Evolutionary conservation across 2,113 vertebrate genomes (phyloP), one percentile per base, ranked within the genome.

Genomic region (Falcunculus frontatus): DNA sequence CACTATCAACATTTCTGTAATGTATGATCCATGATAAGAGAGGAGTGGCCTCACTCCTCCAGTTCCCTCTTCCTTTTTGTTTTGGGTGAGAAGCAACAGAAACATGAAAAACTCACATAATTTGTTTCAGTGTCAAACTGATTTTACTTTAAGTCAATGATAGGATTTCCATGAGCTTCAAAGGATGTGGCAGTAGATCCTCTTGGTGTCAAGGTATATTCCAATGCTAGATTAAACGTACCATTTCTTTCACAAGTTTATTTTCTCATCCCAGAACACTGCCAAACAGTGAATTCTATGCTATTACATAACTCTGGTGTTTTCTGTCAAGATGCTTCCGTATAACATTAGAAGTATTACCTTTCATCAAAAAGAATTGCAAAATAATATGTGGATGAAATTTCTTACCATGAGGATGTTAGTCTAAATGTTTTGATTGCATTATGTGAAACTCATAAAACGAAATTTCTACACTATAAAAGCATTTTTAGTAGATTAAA

Each of bases 401-500:
- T 98, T 97, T 98, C 97, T 98, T 97, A 97, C 94, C 94, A 96
- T 72, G 92, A 97, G 97, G 95, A 98, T 84, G 97, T 95, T 92
- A 96, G 97, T 96, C 98, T 98, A 98, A 98, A 98, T 98, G 98
- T 93, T 97, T 97, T 98, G 98, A 98, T 98, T 98, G 97, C 97
- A 98, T 99, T 98, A 98, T 96, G 92, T 97, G 72, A 68, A 98
- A 98, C 97, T 98, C 98, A 98, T 97, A 97, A 98, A 98, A 99
- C 98, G 97, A 98, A 98, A 99, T 98, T 98, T 98, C 97, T 98
- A 98, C 97, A 98, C 95, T 98, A 97, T 98, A 98, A 98, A 98
- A 97, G 97, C 93, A 98, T 97, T 98, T 98, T 97, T 97, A 98
- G 98, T 97, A 98, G 97, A 99, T 99, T 99, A 98, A 97, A 97